Percentiles rank a stretch among this genome's conserved stretches.
phyloP scores from a whole-genome alignment of 1,140 invertebrate species.

The Drosophila guanche region DNA sequence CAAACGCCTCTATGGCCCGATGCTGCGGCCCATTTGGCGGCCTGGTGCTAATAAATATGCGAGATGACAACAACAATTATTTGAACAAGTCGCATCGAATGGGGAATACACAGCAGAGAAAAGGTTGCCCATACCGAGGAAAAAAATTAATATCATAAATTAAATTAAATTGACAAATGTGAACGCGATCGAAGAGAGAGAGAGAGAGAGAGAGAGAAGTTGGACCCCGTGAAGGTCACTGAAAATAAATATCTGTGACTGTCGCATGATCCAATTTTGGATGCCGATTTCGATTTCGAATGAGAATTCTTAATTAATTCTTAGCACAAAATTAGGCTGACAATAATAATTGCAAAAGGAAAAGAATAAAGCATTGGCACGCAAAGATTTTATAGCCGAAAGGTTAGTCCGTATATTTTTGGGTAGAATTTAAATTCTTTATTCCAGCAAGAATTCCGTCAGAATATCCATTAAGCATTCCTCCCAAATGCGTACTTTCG shows the following conservation, averaged over 20 bases:
- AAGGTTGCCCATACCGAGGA: not conserved
- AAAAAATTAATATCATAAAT: slow-evolving; percentile 42
- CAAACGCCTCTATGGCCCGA: not conserved
- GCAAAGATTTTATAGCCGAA: no score
- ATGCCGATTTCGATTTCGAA: no score
- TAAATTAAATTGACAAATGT: slow-evolving; percentile 50
- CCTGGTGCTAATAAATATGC: slow-evolving; percentile 65
- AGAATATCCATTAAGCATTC: not conserved
- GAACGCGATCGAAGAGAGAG: slow-evolving; percentile 24
- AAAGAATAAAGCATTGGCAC: no score
- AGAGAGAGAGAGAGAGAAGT: not conserved
- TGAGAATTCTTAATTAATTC: no score
- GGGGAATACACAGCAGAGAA: not conserved
- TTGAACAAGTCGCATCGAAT: slow-evolving; percentile 39
- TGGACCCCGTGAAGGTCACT: slow-evolving; percentile 7
- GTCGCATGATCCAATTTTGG: not conserved
- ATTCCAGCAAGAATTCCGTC: no score
- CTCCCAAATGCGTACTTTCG: no score
- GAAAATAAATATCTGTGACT: not conserved
- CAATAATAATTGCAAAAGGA: no score
- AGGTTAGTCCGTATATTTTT: no score
- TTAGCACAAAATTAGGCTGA: no score
- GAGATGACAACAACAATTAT: slow-evolving; percentile 46
- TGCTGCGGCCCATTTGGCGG: slow-evolving; percentile 37
- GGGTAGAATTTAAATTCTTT: no score